phyloP scores from a whole-genome alignment of 2,113 vertebrate genomes.

The Anguilla japonica region DNA sequence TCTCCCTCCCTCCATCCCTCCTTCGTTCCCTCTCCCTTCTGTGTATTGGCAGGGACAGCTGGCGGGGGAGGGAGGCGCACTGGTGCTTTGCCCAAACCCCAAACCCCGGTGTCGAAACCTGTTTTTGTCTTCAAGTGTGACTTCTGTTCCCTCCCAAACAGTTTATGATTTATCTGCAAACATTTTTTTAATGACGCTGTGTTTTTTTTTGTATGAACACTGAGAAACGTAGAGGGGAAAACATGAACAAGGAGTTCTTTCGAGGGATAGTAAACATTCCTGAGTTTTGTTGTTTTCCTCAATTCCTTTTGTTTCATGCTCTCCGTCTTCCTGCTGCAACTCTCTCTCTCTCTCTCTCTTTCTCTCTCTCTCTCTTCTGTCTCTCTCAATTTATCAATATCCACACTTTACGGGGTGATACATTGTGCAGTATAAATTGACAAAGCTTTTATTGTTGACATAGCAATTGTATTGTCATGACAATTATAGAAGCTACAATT shows the following conservation, averaged over 20 bases:
- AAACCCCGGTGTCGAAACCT: not conserved
- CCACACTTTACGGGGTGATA: too few species aligned
- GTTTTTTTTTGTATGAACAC: not conserved
- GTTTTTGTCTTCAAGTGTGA: not conserved
- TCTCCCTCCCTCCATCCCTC: slow-evolving; percentile 20
- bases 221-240: not conserved
- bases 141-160: not conserved
- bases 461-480: too few species aligned
- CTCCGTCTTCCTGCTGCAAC: not conserved
- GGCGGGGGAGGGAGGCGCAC: slow-evolving; percentile 10
- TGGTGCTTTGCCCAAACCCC: slow-evolving; percentile 8
- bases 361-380: not conserved
- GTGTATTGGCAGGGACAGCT: slow-evolving; percentile 28
- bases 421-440: too few species aligned
- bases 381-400: not conserved
- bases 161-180: not conserved
- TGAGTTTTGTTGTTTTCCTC: slow-evolving; percentile 9
- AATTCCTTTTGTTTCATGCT: not conserved
- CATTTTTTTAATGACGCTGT: not conserved
- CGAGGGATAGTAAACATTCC: not conserved
- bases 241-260: not conserved
- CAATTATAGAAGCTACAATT: too few species aligned
- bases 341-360: slow-evolving; percentile 12
- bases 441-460: too few species aligned
- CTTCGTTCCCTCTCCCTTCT: slow-evolving; percentile 51